Evolutionary conservation across 1,140 invertebrate species (phyloP).

Genomic region (Ephestia elutella): DNA sequence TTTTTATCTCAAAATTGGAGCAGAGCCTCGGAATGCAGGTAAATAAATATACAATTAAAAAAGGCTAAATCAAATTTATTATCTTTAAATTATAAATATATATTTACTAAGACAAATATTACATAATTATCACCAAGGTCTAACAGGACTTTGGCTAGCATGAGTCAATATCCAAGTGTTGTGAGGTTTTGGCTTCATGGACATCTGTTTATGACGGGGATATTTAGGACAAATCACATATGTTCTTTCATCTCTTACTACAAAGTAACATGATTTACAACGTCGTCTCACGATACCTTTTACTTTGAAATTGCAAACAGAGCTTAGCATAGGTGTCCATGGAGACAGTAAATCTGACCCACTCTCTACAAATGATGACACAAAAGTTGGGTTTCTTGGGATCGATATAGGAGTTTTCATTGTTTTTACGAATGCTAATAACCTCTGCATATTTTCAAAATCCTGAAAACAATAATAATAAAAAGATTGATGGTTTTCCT

Average conservation of each 20-base stretch:
- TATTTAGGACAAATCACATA: constrained; percentile 84
- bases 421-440: constrained; percentile 36
- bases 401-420: constrained; percentile 16
- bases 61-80: neutral
- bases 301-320: constrained; percentile 53
- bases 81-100: neutral
- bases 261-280: constrained; percentile 86
- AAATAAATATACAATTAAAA: too few relatives aligned
- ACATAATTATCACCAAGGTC: constrained; percentile 72
- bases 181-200: constrained; percentile 77
- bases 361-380: neutral
- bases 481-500: neutral
- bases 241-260: constrained; percentile 78
- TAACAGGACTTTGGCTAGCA: constrained; percentile 78
- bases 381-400: constrained; percentile 11
- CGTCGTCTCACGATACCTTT: constrained; percentile 64
- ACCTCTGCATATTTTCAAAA: constrained; percentile 39
- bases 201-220: constrained; percentile 86
- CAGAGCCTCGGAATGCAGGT: too few relatives aligned
- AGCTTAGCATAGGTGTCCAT: constrained; percentile 35
- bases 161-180: constrained; percentile 83
- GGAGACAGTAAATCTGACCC: constrained; percentile 27
- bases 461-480: constrained; percentile 20
- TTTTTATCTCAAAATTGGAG: too few relatives aligned
- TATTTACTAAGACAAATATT: neutral